Evolutionary conservation across 2,888 invertebrate genomes (phyloP).

Genomic region (Cheilosia soror): DNA sequence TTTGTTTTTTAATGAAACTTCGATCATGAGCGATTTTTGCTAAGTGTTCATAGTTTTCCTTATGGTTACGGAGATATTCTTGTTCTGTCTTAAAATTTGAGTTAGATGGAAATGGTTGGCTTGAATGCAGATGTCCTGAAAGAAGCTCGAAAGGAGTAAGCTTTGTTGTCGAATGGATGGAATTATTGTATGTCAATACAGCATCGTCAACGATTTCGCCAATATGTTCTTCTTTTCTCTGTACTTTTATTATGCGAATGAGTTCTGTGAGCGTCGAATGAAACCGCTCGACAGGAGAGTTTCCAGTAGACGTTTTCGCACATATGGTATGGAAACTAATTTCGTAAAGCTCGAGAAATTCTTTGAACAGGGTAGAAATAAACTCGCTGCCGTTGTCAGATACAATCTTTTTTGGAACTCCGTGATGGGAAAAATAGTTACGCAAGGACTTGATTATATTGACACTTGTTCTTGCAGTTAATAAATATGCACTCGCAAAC

Average conservation of each 20-base stretch:
- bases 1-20: slow-evolving; percentile 28
- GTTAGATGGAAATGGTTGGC: neutral
- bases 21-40: slow-evolving; percentile 44
- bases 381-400: slow-evolving; percentile 70
- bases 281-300: slow-evolving; percentile 63
- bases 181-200: slow-evolving; percentile 21
- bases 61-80: slow-evolving; percentile 8
- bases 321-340: slow-evolving; percentile 56
- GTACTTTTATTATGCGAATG: neutral
- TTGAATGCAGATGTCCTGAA: neutral
- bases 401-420: slow-evolving; percentile 51
- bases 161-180: slow-evolving; percentile 48
- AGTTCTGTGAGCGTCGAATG: slow-evolving; percentile 63
- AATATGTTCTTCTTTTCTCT: neutral
- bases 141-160: slow-evolving; percentile 9
- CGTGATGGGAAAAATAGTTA: slow-evolving; percentile 40
- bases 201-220: slow-evolving; percentile 21
- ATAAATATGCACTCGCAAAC: slow-evolving; percentile 53
- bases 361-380: slow-evolving; percentile 51
- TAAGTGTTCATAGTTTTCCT: slow-evolving; percentile 29
- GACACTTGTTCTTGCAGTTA: slow-evolving; percentile 54
- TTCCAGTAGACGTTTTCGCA: slow-evolving; percentile 65
- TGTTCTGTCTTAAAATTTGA: neutral
- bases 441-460: slow-evolving; percentile 51
- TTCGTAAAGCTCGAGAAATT: slow-evolving; percentile 58